Base-by-base conservation (phyloP, 2,888 invertebrate genomes). In the Sialis lutaria region DNA sequence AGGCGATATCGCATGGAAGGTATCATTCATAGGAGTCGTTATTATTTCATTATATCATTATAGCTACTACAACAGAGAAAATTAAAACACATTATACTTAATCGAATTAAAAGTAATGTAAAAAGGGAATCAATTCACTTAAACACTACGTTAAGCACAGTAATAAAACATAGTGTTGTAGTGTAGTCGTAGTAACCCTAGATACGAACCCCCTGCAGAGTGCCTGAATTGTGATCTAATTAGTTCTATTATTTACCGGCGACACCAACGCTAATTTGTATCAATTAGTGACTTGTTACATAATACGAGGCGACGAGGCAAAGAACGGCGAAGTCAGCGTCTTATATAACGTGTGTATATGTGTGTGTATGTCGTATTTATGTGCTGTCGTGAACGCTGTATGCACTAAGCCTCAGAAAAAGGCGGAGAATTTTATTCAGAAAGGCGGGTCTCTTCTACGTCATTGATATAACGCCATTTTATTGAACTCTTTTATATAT, bases 181-280 rank as follows among this genome's bases (percentile, higher is more conserved):
- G 39, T 12, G 39, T 10, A 39, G 39, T 13, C 39, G 39, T 13
- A 13, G 13, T 22, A 22, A 22, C 22, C 22, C 22, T 22, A 22
- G 37, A 37, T 10, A 12, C 37, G 12, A 37, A n/a, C n/a, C 37
- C 37, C 37, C 37, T 37, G 37, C 37, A 10, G 12, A 37, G 37
- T 37, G 10, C n/a, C 37, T 37, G 32, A 32, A 54, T 48, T 45
- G 54, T 55, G 58, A 61, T 60, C 60, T 60, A 54, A 59, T 62
- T 62, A 62, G 57, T 56, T 57, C 55, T 57, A 58, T 60, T 62
- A 61, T 61, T 60, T 61, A 60, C 59, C 58, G 51, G 57, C 55
- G 57, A 58, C 57, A 58, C 60, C 57, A 56, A 55, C 56, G 56
- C 60, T 59, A 60, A 63, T 63, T 62, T 61, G 61, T 63, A 59